Evolutionary conservation across 64 coral and sea anemone species (phyloP), one percentile per base, ranked within the genome.

Genomic region (Porites lutea): DNA sequence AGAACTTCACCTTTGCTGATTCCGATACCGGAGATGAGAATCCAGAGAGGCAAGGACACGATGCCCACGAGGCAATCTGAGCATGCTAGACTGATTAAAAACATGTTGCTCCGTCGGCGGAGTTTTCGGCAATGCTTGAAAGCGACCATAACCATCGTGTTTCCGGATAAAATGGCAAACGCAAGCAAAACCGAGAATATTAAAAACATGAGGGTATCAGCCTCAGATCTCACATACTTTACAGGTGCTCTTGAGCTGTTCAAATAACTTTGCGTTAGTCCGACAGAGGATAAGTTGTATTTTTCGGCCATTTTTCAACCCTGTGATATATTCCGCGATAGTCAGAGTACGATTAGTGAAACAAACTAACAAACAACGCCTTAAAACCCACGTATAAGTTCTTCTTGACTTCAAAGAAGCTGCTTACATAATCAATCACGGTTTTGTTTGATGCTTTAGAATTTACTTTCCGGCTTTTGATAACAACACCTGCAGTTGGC

Each of bases 171-270:
- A 14, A 76, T 76, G 19, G 73, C 73, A 76, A 76, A 51, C 15
- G 73, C 73, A 48, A 76, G 73, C 48, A 76, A 16, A n/a, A 76
- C 73, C 5, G 73, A 76, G 16, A 51, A 76, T 45, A 76, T n/a
- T 18, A 76, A 14, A 76, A 76, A 76, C 14, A 76, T 48, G 46
- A 76, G 37, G 13, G 73, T 76, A 16, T 76, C 73, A 2, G 48
- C 73, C 8, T 76, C 73, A 19, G 73, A 76, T 76, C 73, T 76
- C 46, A 50, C 0, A 8, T 50, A 8, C 15, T 4, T 16, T 15
- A 18, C 73, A 51, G 73, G 47, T 7, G 73, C 18, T 18, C 5
- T 16, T 51, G 73, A 76, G 15, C 13, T 48, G 46, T 76, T 76
- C 12, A 76, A n/a, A 8, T 45, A 12, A 7, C 7, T 9, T 57